Evolutionary conservation across 2,888 invertebrate genomes (phyloP).

Genomic region (Dicranocentrus wangi): DNA sequence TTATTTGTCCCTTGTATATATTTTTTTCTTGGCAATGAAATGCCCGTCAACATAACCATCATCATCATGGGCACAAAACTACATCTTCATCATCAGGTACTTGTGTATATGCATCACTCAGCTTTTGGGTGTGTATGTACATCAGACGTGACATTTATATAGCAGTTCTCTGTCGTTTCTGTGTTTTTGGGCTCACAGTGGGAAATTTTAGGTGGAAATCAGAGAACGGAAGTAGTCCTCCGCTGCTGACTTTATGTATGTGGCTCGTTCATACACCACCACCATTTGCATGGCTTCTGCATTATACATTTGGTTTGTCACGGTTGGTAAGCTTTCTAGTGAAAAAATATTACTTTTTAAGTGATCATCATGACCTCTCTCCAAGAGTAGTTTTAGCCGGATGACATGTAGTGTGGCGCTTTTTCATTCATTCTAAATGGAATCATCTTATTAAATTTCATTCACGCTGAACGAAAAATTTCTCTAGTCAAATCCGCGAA

Average conservation of each 20-base stretch:
- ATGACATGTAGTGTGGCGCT: conserved; percentile 46
- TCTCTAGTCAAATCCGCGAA: conserved; percentile 11
- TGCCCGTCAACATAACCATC: conserved; percentile 31
- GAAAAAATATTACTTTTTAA: conserved; percentile 55
- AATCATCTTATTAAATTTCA: conserved; percentile 61
- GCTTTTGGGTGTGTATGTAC: too few relatives aligned
- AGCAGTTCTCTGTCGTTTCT: too few relatives aligned
- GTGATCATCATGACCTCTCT: conserved; percentile 50
- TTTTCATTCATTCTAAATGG: conserved; percentile 37
- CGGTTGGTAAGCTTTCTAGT: conserved; percentile 43
- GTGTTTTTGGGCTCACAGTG: too few relatives aligned
- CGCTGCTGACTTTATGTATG: too few relatives aligned
- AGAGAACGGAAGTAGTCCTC: too few relatives aligned
- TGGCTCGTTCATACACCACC: too few relatives aligned
- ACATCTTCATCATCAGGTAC: conserved; percentile 43
- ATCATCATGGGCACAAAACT: conserved; percentile 19
- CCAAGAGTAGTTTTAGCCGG: conserved; percentile 40
- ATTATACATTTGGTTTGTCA: too few relatives aligned
- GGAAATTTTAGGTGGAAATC: too few relatives aligned
- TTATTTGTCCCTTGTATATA: conserved; percentile 43
- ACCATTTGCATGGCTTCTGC: too few relatives aligned
- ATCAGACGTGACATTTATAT: not conserved
- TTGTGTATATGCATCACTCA: conserved; percentile 10
- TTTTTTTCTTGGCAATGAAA: conserved; percentile 43
- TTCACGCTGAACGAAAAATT: conserved; percentile 45